phyloP scores from a whole-genome alignment of 2,888 invertebrate species.

The Ischnura elegans region DNA sequence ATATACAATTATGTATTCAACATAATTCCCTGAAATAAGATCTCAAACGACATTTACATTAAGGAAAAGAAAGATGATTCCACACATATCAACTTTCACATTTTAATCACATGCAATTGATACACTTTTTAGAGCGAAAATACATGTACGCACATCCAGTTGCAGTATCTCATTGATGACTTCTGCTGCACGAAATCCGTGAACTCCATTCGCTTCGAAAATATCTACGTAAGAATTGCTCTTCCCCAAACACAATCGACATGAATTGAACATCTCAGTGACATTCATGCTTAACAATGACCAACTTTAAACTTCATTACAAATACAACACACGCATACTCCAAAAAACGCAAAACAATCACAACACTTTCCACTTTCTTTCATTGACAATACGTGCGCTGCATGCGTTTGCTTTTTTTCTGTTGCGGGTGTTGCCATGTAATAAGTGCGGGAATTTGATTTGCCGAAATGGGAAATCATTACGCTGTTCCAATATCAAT shows the following conservation, averaged over 20 bases:
- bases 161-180: constrained; percentile 61
- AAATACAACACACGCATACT: background rate
- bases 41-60: background rate
- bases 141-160: constrained; percentile 42
- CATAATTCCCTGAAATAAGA: too few relatives aligned
- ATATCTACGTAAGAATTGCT: constrained; percentile 48
- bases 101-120: background rate
- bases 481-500: too few relatives aligned
- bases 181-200: constrained; percentile 62
- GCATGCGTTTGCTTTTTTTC: background rate
- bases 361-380: background rate
- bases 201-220: constrained; percentile 47
- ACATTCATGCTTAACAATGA: constrained; percentile 39
- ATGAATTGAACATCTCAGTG: constrained; percentile 50
- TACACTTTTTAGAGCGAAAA: background rate
- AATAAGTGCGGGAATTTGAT: constrained; percentile 35
- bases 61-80: background rate
- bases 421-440: constrained; percentile 39
- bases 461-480: background rate
- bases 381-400: constrained; percentile 21
- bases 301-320: background rate
- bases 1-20: too few relatives aligned
- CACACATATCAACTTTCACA: background rate
- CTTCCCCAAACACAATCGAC: constrained; percentile 28
- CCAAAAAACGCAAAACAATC: background rate